Evolutionary conservation across 1,140 invertebrate species (phyloP), one percentile per base, ranked within the genome.

Genomic region (Neocloeon triangulifer): DNA sequence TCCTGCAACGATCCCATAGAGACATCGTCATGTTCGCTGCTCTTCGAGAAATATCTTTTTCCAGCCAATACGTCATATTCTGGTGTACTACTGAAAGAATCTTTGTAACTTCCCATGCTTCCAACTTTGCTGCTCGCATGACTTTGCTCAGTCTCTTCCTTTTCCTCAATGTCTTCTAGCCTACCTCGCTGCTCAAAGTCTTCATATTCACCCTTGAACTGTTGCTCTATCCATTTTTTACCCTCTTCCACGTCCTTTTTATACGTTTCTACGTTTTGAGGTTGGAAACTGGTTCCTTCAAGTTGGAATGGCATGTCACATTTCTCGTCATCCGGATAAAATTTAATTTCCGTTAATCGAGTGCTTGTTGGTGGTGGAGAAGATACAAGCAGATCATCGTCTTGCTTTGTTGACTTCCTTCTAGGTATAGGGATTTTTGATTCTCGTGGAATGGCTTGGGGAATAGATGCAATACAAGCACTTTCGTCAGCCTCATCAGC

Each of bases 1-100:
- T 95, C 88, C 52, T 89, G 84, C 35, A 92, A 58, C 5, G 85
- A 92, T 34, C 73, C 82, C 46, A 91, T 69, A 0, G 85, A 92
- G 15, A 86, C 60, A 52, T 86, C 79, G 51, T 92, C 86, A 48
- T 84, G 74, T 42, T 91, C 86, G 4, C 75, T 68, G 34, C 69
- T 66, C 42, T 66, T 64, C 1, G 69, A 69, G 43, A 81, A 77
- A 48, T 73, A 80, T 42, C 73, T 72, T 38, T 73, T 64, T 2
- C 74, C 69, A 0, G 76, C 73, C 5, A 81, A 51, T 25, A 77
- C 65, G 50, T 86, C 80, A 47, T 79, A 85, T 38, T 86, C 81
- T 0, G 81, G 80, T 2, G 80, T 77, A 39, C 73, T 78, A 23
- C 66, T 64, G 6, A 76, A 70, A 41, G 76, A 84, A 58, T 76